phyloP scores from a whole-genome alignment of 2,113 vertebrate species.

The Oriolus oriolus region DNA sequence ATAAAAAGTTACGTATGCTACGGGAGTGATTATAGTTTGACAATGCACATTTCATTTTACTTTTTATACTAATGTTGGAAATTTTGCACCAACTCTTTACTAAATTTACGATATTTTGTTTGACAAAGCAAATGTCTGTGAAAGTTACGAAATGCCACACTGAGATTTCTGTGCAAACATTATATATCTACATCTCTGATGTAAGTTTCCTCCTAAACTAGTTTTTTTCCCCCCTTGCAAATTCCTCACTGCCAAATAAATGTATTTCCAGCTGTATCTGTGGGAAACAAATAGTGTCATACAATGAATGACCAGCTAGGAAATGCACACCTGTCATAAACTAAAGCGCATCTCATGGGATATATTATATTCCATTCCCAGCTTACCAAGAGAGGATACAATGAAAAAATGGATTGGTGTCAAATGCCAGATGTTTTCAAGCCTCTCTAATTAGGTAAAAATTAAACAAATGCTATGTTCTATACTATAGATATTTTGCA shows the following conservation, averaged over 20 bases:
- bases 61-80: not conserved
- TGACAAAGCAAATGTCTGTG: not conserved
- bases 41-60: not conserved
- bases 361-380: conserved; percentile 69
- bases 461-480: conserved; percentile 70
- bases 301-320: conserved; percentile 61
- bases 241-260: conserved; percentile 64
- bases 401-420: conserved; percentile 72
- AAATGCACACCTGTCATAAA: conserved; percentile 76
- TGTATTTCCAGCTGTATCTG: conserved; percentile 71
- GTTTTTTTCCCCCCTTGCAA: not conserved
- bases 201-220: not conserved
- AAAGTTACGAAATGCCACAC: not conserved
- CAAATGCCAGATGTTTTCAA: conserved; percentile 76
- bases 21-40: not conserved
- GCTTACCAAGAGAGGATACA: conserved; percentile 66
- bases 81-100: not conserved
- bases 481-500: conserved; percentile 63
- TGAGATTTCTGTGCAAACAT: conserved; percentile 2
- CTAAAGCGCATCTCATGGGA: conserved; percentile 57
- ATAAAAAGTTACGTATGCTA: not conserved
- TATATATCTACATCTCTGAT: not conserved
- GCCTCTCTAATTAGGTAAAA: conserved; percentile 71
- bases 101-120: not conserved
- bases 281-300: conserved; percentile 66